A percentile compares a stretch with the other conserved stretches of the same genome.
Conservation (phyloP, 2,797 vertebrate species). For the Alosa sapidissima region DNA sequence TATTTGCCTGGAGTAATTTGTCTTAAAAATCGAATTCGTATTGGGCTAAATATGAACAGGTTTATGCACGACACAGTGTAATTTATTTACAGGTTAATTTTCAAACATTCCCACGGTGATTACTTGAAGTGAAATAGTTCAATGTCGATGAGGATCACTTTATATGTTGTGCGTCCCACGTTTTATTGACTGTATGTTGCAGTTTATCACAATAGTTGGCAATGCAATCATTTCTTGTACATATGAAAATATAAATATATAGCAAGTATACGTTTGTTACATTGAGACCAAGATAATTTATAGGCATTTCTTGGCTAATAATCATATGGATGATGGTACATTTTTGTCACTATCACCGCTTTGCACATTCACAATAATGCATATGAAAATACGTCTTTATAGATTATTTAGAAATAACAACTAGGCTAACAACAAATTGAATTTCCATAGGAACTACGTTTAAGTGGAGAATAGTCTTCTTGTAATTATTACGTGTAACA, state of each 20-base stretch:
- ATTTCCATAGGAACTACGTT: slow-evolving; percentile 52
- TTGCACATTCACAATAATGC: slow-evolving; percentile 54
- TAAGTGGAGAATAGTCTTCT: slow-evolving; percentile 8
- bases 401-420: slow-evolving; percentile 49
- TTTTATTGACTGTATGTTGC: slow-evolving; percentile 47
- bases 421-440: slow-evolving; percentile 44
- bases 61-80: slow-evolving; percentile 1
- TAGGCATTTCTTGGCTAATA: slow-evolving; percentile 57
- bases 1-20: background rate
- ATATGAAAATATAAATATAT: slow-evolving; percentile 69
- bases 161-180: background rate
- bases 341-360: slow-evolving; percentile 50
- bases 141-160: background rate
- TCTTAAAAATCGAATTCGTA: background rate
- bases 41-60: background rate
- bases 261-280: slow-evolving; percentile 52
- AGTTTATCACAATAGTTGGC: slow-evolving; percentile 34
- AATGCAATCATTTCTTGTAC: slow-evolving; percentile 48
- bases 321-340: slow-evolving; percentile 45
- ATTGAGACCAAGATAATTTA: slow-evolving; percentile 47
- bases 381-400: slow-evolving; percentile 64
- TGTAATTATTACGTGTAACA: background rate
- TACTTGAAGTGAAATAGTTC: background rate
- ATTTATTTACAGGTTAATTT: background rate
- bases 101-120: background rate